Conservation (phyloP, 2,888 invertebrate species). For the Lasioglossum pauxillum region DNA sequence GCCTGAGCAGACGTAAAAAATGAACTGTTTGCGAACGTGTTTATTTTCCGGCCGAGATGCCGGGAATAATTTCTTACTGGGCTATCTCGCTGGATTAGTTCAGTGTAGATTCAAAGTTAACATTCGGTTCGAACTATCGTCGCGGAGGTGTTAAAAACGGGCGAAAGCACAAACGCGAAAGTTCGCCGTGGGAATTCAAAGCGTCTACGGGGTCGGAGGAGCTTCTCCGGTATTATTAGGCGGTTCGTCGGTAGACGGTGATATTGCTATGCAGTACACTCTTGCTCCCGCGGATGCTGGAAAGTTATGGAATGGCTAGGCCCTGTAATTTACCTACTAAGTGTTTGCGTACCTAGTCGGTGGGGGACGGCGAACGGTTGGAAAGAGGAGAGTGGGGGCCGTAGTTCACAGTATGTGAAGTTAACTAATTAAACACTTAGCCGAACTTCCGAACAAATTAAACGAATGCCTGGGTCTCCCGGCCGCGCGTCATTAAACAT, state of each 20-base stretch:
- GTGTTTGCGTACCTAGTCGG: constrained; percentile 77
- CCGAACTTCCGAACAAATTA: constrained; percentile 78
- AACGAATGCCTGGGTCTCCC: constrained; percentile 73
- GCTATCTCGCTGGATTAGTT: not conserved
- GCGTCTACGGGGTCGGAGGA: constrained; percentile 30
- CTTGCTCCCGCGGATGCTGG: constrained; percentile 67
- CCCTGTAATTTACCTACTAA: constrained; percentile 80
- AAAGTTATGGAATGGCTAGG: constrained; percentile 79
- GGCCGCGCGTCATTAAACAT: constrained; percentile 72
- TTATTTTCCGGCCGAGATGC: not conserved
- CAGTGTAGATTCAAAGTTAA: not conserved
- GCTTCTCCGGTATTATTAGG: constrained; percentile 71
- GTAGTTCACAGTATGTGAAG: constrained; percentile 72
- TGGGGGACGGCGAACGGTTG: not conserved
- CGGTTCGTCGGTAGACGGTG: constrained; percentile 56
- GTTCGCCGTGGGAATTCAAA: constrained; percentile 38
- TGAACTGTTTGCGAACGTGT: not conserved
- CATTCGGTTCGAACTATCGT: not conserved
- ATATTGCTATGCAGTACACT: constrained; percentile 70
- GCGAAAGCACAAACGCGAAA: not conserved
- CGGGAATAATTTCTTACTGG: not conserved
- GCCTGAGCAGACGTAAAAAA: not conserved
- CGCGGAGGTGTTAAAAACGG: not conserved
- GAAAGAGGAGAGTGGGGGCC: not conserved
- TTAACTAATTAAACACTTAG: constrained; percentile 81